These are phyloP conservation scores for Sylvicola cinctus DNA, from an alignment of 2,888 invertebrate genomes.

Conservation along the genomic window DNA sequence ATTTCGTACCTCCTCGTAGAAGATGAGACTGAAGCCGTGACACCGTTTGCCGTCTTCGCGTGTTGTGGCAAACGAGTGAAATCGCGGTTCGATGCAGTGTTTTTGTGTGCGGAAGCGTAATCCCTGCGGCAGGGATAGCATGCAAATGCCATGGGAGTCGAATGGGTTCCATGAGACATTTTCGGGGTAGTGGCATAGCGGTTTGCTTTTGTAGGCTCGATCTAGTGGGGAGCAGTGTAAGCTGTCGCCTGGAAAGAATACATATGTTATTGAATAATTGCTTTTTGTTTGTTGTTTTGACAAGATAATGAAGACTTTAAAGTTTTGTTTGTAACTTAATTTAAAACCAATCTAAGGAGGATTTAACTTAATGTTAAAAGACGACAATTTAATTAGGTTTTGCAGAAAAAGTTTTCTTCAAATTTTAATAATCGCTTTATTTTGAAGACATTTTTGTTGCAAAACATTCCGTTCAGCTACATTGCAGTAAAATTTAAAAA, in stretches of 20 bases:
- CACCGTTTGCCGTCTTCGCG: constrained; percentile 88
- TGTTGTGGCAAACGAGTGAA: constrained; percentile 94
- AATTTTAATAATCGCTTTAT: no score
- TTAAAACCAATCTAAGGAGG: no score
- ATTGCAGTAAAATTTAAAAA: no score
- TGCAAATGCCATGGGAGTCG: constrained; percentile 87
- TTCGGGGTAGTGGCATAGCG: constrained; percentile 88
- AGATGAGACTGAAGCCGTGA: constrained; percentile 87
- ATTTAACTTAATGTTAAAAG: no score
- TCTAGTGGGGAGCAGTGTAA: constrained; percentile 81
- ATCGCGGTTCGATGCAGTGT: constrained; percentile 63
- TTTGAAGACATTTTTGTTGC: no score
- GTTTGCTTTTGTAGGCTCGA: constrained; percentile 82
- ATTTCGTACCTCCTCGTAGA: constrained; percentile 90
- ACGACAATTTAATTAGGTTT: no score
- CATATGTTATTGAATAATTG: no score
- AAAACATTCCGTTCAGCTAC: no score
- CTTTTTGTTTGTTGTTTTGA: no score
- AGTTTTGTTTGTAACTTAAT: no score
- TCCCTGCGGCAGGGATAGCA: constrained; percentile 90
- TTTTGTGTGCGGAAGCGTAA: constrained; percentile 88
- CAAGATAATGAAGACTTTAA: no score
- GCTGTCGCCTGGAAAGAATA: constrained; percentile 44
- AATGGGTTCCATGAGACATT: constrained; percentile 74
- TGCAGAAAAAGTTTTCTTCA: no score